A percentile compares a stretch with the other conserved stretches of the same genome.
phyloP scores from a whole-genome alignment of 2,888 invertebrate genomes.

The Nesidiocoris tenuis region DNA sequence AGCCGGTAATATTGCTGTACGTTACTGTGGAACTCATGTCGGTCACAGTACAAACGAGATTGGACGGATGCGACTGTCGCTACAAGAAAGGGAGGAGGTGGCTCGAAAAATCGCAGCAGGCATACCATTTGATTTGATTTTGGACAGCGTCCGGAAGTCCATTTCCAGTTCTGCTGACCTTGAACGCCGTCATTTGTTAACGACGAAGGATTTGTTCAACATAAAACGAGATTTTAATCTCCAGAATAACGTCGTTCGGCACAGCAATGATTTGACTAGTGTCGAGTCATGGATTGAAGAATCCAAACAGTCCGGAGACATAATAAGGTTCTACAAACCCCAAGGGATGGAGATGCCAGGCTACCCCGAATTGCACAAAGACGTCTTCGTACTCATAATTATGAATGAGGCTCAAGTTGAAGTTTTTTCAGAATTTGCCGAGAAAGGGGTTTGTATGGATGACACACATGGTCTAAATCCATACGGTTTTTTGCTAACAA shows the following conservation, averaged over 20 bases:
- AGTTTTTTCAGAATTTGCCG: constrained; percentile 50
- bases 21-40: neutral
- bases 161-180: too few relatives aligned
- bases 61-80: neutral
- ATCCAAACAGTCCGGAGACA: neutral
- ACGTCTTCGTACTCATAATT: too few relatives aligned
- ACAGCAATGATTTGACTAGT: neutral
- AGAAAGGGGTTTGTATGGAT: constrained; percentile 51
- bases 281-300: neutral
- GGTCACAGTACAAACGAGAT: neutral
- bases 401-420: too few relatives aligned
- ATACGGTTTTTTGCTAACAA: constrained; percentile 48
- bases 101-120: constrained; percentile 1
- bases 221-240: neutral
- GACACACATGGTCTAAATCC: constrained; percentile 49
- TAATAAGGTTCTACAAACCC: constrained; percentile 2
- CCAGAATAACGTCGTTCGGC: neutral
- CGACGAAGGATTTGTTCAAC: constrained; percentile 7
- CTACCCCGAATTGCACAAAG: too few relatives aligned
- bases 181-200: neutral
- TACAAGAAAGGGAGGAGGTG: neutral
- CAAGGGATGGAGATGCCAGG: too few relatives aligned
- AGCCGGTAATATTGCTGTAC: neutral
- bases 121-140: constrained; percentile 15
- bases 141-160: too few relatives aligned